Evolutionary conservation across 2,797 vertebrate species (phyloP), one percentile per base, ranked within the genome.

Genomic region (Sebastes itinus): DNA sequence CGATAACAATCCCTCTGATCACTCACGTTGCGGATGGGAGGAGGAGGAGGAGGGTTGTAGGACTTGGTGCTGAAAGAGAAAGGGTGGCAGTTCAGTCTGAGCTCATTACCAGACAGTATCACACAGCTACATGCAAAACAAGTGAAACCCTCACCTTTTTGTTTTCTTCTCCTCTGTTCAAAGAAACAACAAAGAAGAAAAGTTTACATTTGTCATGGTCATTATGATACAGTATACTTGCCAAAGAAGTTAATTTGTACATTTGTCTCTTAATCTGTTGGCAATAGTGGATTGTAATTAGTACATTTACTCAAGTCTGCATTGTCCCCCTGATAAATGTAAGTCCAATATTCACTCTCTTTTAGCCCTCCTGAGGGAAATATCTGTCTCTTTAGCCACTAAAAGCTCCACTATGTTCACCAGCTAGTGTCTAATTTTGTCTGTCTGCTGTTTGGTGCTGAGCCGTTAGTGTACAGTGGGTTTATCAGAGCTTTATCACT

Each of bases 11-110:
- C 27, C 16, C 75, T 91, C 78, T 84, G 80, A 90, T 87, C 82
- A 94, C 94, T 95, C 89, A 95, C 94, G 0, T 92, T 92, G 64
- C 87, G 91, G 72, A 77, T 75, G 77, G 92, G 90, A 35, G 92
- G 94, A 67, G 92, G 94, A 33, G 90, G 84, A 18, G 87, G 85
- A 58, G 92, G 91, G 82, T 75, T 85, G 90, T 90, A 95, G 70
- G 90, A 72, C 70, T 81, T 92, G 60, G 25, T 14, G 72, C 94
- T 95, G 84, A 73, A 92, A 92, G 72, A 85, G 66, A 86, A 78
- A 87, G 38, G 52, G 22, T 13, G 55, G 54, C 22, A 16, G 46
- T 74, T 92, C 54, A 89, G 58, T 69, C 7, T 8, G 71, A 79
- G 76, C 16, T 81, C 23, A 65, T 49, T 66, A 79, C 2, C 6